Base-by-base conservation (phyloP, 2,797 vertebrate genomes). In the Lophius americanus region DNA sequence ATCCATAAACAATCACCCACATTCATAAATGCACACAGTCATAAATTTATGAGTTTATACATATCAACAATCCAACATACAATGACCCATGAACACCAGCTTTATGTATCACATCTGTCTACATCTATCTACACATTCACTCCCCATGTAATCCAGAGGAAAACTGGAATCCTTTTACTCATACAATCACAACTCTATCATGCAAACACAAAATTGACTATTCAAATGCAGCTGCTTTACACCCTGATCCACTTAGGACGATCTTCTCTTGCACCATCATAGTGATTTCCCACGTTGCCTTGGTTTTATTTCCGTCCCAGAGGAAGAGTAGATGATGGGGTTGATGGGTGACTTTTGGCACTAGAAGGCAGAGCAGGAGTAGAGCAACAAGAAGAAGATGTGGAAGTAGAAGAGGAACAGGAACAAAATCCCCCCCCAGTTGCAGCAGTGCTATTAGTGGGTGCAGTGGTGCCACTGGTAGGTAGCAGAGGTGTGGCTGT, bases 281-380 rank as follows among this genome's bases (percentile, higher is more conserved):
- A 58, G 75, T 60, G 41, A 71, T 64, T 75, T 85, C 68, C 54
- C 39, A 75, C 69, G 79, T 79, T 6, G 35, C 39, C 69, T 64
- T 57, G 65, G 76, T 85, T 85, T 92, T 57, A 94, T 86, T 94
- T 91, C 80, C 92, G 91, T 92, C 91, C 92, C 86, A 93, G 82
- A 73, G 91, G 90, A 86, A 93, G 91, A 69, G 92, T 85, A 57
- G 93, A 92, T 82, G 89, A 88, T 64, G 89, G 89, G 79, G 89
- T 60, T 60, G 90, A 76, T 60, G 91, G 82, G 83, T 91, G 91
- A 85, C 91, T 92, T 93, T 93, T 94, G 92, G 93, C 93, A 94
- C 92, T 90, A 78, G 92, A 86, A 91, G 95, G 91, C 82, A 95
- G 82, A 91, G 93, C 92, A 80, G 95, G 95, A 73, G 91, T 79